Evolutionary conservation across 37 sponge, comb jelly and placozoan species (phyloP), one percentile per base, ranked within the genome.

Genomic region (Hexactinellida sp.): DNA sequence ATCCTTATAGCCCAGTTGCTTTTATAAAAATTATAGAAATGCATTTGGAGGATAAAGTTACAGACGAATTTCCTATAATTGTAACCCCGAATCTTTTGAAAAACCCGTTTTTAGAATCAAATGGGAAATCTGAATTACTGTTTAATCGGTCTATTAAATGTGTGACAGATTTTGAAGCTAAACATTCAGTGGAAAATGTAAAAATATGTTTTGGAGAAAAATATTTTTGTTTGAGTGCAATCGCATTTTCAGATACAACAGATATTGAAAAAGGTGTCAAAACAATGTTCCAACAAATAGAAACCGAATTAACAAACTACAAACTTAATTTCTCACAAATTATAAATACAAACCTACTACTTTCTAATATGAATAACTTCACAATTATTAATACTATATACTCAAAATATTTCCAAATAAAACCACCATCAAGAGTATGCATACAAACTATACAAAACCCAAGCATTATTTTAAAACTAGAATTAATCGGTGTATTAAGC

Each of bases 1-100:
- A 96, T 85, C 90, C 89, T 21, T 89, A 92, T 90, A 93, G 95
- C 86, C 97, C 97, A 24, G 97, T 96, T 10, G 95, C 86, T 10
- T 94, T 89, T 85, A 84, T 96, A 21, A 90, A 91, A 88, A 82
- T 96, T 35, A 88, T 36, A 34, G 24, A 94, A 54, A 54, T 96
- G 37, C 83, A 47, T 37, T 86, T 96, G 3, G 37, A 83, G 37
- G 88, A 90, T 25, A 93, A 95, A 83, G 25, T 63, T 23, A 5
- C 5, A 28, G 54, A 76, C 13, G 16, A 85, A 82, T 85, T 63
- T n/a, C 76, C 76, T 7, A 10, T 21, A 28, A 23, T 28, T 63
- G 19, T 3, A 23, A 63, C 30, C 34, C 76, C 76, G 5, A 7
- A 7, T 32, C 25, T 63, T n/a, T 28, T 63, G 13, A 23, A n/a